These are phyloP conservation scores for Xyrauchen texanus DNA, from an alignment of 2,113 vertebrate species.

Conservation along the genomic window DNA sequence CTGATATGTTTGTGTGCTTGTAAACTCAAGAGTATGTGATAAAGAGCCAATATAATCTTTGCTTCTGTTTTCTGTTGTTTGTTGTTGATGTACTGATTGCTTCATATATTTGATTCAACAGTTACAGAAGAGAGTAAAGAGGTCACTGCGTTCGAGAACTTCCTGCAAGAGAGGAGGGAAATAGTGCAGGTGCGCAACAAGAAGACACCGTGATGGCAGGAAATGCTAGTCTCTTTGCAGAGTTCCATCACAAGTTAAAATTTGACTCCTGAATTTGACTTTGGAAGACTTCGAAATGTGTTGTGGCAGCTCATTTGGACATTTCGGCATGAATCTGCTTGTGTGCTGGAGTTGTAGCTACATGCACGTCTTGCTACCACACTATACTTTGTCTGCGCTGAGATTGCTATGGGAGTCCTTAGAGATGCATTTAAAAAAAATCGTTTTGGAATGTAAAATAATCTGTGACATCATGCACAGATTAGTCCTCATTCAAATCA, in stretches of 20 bases:
- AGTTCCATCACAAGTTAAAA: slow-evolving; percentile 1
- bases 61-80: no score
- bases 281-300: neutral
- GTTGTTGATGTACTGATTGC: neutral
- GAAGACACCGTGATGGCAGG: slow-evolving; percentile 49
- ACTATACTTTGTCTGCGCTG: neutral
- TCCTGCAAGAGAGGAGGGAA: slow-evolving; percentile 80
- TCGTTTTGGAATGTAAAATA: neutral
- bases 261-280: slow-evolving; percentile 13
- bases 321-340: neutral
- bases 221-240: neutral
- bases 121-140: slow-evolving; percentile 88
- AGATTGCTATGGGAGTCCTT: neutral
- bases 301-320: neutral
- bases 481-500: neutral
- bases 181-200: slow-evolving; percentile 77
- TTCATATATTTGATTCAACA: slow-evolving; percentile 53
- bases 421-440: no score
- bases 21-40: no score
- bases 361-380: neutral
- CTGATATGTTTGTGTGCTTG: no score
- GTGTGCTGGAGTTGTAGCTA: neutral
- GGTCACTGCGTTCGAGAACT: slow-evolving; percentile 82
- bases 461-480: neutral
- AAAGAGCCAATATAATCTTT: no score